Base-by-base conservation (phyloP, 2,888 invertebrate genomes). In the Agrotis puta region DNA sequence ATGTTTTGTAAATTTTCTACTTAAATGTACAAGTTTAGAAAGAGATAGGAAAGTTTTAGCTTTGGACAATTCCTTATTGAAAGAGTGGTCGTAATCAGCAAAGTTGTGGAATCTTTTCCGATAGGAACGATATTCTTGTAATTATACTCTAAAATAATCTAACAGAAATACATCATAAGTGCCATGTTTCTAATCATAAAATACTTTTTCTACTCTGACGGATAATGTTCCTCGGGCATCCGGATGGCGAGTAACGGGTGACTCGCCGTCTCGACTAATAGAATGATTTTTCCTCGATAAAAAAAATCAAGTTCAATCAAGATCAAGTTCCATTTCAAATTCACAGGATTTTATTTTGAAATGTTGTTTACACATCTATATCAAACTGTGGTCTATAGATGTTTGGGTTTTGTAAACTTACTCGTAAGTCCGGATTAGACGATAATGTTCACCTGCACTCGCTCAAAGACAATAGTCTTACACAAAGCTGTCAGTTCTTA, bases 1-100 rank as follows among this genome's bases (percentile, higher is more conserved):
- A 70, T 77, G 82, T 66, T 43, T 59, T 59, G 51, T 65, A 5
- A 33, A 45, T 75, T 75, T 63, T 63, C 53, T 50, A 63, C 33
- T 57, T 51, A 33, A 74, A 58, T 61, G 47, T 79, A 39, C 33
- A 48, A 74, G 56, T 57, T 65, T 48, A 24, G 51, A 58, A 45
- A 47, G 18, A 13, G 16, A 45, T 57, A 16, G 24, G 1, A 6
- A 70, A 61, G 20, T 64, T 47, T 45, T 16, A 33, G 50, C 43
- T 24, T n/a, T 18, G 7, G 24, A 14, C 14, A 50, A 47, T 45
- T 45, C 18, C 39, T 20, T 27, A 58, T 47, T 22, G 24, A 24
- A 13, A 24, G 3, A 9, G n/a, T 4, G 18, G 14, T 7, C 20
- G 7, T 14, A 24, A 20, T 50, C 7, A 16, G 18, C 20, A 16